These are phyloP conservation scores for Alethe diademata DNA, from an alignment of 2,113 vertebrate genomes.

Conservation along the genomic window DNA sequence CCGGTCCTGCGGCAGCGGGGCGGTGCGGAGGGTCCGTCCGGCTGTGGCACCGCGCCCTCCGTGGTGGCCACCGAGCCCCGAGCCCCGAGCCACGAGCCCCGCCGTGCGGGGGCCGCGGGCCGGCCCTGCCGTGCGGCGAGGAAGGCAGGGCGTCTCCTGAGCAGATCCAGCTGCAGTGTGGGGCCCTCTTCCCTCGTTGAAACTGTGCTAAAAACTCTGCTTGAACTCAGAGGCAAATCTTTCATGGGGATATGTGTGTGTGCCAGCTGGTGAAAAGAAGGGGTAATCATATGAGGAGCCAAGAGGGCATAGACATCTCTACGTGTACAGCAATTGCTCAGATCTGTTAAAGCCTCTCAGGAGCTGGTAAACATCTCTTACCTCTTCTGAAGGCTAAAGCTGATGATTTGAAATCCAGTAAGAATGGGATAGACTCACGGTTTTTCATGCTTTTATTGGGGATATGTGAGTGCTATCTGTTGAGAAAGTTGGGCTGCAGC, in stretches of 20 bases:
- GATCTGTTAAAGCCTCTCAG: neutral
- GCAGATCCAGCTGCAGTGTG: constrained; percentile 2
- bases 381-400: neutral
- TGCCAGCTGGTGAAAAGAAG: constrained; percentile 38
- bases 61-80: neutral
- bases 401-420: neutral
- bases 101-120: neutral
- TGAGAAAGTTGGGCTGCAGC: neutral
- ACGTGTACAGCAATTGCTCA: neutral
- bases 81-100: neutral
- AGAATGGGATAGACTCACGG: neutral
- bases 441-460: constrained; percentile 14
- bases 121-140: neutral
- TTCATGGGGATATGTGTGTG: constrained; percentile 19
- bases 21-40: neutral
- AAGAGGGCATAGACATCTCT: neutral
- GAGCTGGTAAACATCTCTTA: neutral
- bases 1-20: constrained; percentile 13
- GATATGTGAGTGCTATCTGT: constrained; percentile 26
- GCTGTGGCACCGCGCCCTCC: too few species aligned
- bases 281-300: neutral
- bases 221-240: constrained; percentile 28
- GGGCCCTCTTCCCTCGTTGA: neutral
- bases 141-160: constrained; percentile 26
- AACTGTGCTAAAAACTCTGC: neutral